A percentile compares a stretch with the other conserved stretches of the same genome.
Conservation (phyloP, 2,888 invertebrate species). For the Tuta absoluta region DNA sequence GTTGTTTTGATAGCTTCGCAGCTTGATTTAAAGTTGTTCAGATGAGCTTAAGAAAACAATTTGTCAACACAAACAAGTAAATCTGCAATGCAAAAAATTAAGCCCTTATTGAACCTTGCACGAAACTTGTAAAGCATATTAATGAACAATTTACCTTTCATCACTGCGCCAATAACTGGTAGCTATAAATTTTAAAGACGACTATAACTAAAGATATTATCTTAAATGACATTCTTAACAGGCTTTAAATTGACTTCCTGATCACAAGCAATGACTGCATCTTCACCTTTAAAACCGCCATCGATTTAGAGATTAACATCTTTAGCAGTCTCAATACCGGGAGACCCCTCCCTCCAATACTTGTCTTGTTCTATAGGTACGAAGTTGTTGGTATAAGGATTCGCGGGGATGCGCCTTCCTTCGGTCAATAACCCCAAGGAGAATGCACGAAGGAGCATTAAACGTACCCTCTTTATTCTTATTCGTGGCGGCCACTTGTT, state of each 20-base stretch:
- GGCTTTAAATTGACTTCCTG: slow-evolving; percentile 15
- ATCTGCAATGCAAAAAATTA: neutral
- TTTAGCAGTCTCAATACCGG: slow-evolving; percentile 16
- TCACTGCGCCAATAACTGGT: neutral
- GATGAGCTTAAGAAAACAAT: slow-evolving; percentile 12
- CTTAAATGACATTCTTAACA: slow-evolving; percentile 15
- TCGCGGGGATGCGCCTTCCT: slow-evolving; percentile 66
- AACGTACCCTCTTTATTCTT: slow-evolving; percentile 56
- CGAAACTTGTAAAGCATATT: neutral
- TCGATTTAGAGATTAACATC: slow-evolving; percentile 23
- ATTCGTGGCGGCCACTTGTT: slow-evolving; percentile 43
- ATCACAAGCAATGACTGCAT: slow-evolving; percentile 16
- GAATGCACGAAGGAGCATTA: slow-evolving; percentile 64
- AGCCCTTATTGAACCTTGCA: neutral
- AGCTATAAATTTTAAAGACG: slow-evolving; percentile 9
- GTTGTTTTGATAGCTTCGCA: slow-evolving; percentile 29
- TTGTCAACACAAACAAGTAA: slow-evolving; percentile 18
- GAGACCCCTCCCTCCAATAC: slow-evolving; percentile 23
- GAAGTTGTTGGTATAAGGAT: slow-evolving; percentile 58
- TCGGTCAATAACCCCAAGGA: slow-evolving; percentile 65
- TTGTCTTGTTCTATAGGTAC: slow-evolving; percentile 32
- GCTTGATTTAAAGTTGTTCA: slow-evolving; percentile 10
- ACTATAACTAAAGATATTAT: slow-evolving; percentile 11
- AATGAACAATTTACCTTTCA: neutral
- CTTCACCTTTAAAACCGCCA: slow-evolving; percentile 17